A percentile compares a stretch with the other conserved stretches of the same genome.
Evolutionary conservation across 2,888 invertebrate genomes (phyloP).

Genomic region (Ormyrus rosae): DNA sequence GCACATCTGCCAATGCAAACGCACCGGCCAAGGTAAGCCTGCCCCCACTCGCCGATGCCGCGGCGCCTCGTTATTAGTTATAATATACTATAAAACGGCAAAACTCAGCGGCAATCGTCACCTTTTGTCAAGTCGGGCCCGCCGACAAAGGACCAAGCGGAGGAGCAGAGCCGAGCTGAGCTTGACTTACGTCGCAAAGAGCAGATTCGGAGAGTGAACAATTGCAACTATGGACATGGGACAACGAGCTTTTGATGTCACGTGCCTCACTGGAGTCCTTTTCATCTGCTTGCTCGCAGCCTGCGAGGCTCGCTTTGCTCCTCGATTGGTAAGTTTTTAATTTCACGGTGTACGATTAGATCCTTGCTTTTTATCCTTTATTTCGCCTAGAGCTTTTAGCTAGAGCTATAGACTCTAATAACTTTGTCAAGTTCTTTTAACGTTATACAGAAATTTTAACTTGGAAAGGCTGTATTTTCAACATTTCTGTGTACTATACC

Average conservation of each 20-base stretch:
- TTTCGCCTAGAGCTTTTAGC: too few relatives aligned
- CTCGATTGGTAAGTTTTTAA: conserved; percentile 32
- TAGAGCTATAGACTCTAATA: too few relatives aligned
- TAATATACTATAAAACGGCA: conserved; percentile 76
- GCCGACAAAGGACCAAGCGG: conserved; percentile 39
- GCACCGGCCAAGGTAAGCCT: conserved; percentile 72
- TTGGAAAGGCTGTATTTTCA: too few relatives aligned
- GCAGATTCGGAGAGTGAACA: neutral
- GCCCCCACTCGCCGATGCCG: conserved; percentile 61
- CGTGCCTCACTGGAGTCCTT: neutral
- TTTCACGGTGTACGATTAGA: neutral
- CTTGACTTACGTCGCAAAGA: neutral
- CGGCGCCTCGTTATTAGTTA: conserved; percentile 70
- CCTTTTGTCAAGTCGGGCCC: conserved; percentile 66
- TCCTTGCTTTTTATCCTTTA: neutral
- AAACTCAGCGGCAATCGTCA: conserved; percentile 69
- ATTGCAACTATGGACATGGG: neutral
- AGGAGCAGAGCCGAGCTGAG: conserved; percentile 17
- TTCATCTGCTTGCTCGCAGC: conserved; percentile 12
- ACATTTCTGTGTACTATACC: too few relatives aligned
- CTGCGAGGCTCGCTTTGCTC: conserved; percentile 19
- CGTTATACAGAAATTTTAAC: too few relatives aligned
- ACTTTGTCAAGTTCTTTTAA: too few relatives aligned
- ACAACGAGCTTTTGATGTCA: neutral
- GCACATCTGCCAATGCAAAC: conserved; percentile 74